Percentiles rank a stretch among this genome's conserved stretches.
Evolutionary conservation across 2,888 invertebrate species (phyloP).

Genomic region (Pristionchus japonicus): DNA sequence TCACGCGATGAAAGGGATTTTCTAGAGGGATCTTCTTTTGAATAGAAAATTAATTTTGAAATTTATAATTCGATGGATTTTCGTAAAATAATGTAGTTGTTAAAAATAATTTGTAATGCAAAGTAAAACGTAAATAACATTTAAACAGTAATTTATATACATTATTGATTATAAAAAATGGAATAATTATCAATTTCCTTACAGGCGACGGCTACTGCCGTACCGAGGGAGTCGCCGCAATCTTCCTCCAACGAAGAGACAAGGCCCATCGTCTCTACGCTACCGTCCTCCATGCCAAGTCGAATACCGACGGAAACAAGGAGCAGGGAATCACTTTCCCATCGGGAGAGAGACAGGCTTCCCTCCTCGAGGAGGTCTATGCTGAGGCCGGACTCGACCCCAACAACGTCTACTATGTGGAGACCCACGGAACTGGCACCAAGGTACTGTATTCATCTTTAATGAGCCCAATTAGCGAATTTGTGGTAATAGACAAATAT

Average conservation of each 20-base stretch:
- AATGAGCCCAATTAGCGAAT: not conserved
- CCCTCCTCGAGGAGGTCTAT: constrained; percentile 84
- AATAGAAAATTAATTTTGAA: too few relatives aligned
- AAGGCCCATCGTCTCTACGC: constrained; percentile 74
- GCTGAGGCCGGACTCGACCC: constrained; percentile 82
- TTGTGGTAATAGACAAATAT: not conserved
- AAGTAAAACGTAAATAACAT: too few relatives aligned
- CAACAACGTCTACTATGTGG: constrained; percentile 88
- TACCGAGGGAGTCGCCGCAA: constrained; percentile 74
- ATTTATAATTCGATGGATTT: too few relatives aligned
- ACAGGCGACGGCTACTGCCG: constrained; percentile 74
- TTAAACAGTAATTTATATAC: too few relatives aligned
- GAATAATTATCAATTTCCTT: not conserved
- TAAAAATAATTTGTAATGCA: too few relatives aligned
- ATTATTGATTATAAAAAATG: too few relatives aligned
- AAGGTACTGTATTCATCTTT: constrained; percentile 78
- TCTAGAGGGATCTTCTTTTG: not conserved
- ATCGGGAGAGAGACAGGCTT: constrained; percentile 82
- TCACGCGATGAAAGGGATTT: not conserved
- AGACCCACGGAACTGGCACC: constrained; percentile 98
- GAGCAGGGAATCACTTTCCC: constrained; percentile 78
- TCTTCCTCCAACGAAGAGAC: constrained; percentile 72
- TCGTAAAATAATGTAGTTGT: too few relatives aligned
- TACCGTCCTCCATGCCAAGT: constrained; percentile 84
- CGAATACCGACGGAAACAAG: constrained; percentile 88